Percentiles rank a stretch among this genome's conserved stretches.
Conservation (phyloP, 2,888 invertebrate species). For the Philereme vetulata region DNA sequence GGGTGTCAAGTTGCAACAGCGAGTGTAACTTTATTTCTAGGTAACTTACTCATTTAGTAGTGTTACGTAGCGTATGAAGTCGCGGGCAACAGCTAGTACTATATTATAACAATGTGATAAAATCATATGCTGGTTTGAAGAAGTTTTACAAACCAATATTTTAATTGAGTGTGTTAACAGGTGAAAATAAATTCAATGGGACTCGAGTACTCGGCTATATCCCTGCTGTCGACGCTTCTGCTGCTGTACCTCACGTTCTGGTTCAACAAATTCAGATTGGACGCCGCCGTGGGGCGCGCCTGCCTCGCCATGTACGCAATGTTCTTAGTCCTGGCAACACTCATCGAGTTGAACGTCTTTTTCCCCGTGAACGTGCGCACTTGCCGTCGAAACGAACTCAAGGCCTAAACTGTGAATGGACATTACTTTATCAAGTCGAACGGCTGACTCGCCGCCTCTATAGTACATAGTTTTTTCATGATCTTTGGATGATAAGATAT, state of each 20-base stretch:
- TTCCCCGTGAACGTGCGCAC: constrained; percentile 95
- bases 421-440: constrained; percentile 44
- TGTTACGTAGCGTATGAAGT: too few relatives aligned
- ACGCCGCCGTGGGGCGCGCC: constrained; percentile 92
- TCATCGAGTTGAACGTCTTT: constrained; percentile 97
- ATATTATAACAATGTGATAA: constrained; percentile 17
- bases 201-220: constrained; percentile 95
- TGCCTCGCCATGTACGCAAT: constrained; percentile 94
- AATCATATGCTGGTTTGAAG: not conserved
- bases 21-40: too few relatives aligned
- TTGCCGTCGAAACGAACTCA: constrained; percentile 85
- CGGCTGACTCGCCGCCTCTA: constrained; percentile 37
- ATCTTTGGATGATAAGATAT: constrained; percentile 42
- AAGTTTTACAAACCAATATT: not conserved
- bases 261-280: constrained; percentile 93
- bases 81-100: too few relatives aligned
- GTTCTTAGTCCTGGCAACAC: constrained; percentile 93
- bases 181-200: constrained; percentile 96
- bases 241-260: constrained; percentile 93
- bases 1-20: too few relatives aligned
- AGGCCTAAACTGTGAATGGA: constrained; percentile 58
- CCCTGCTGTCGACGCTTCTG: constrained; percentile 92
- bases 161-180: constrained; percentile 57
- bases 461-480: constrained; percentile 40
- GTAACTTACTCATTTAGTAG: too few relatives aligned